Conservation (phyloP, 2,797 vertebrate genomes). For the Phalloptychus januarius region DNA sequence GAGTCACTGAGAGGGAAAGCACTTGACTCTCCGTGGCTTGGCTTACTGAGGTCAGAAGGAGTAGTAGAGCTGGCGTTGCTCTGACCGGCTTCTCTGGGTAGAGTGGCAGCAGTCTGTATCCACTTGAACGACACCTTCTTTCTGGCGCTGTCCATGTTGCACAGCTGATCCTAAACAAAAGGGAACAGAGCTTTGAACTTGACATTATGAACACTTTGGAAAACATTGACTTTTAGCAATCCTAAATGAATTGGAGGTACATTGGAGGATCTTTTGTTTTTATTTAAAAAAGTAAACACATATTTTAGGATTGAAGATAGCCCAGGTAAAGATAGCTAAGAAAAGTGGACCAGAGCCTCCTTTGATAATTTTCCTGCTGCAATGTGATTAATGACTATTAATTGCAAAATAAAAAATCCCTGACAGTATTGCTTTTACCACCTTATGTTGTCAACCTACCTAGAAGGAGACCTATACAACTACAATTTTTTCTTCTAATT, state of each 20-base stretch:
- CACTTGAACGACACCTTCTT: conserved; percentile 58
- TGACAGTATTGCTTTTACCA: not conserved
- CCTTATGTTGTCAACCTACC: not conserved
- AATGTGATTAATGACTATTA: not conserved
- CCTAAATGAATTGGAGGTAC: no score
- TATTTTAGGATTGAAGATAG: not conserved
- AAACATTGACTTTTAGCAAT: not conserved
- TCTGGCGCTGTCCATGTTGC: conserved; percentile 59
- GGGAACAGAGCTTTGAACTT: not conserved
- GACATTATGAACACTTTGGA: not conserved
- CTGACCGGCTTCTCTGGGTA: conserved; percentile 33
- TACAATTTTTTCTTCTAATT: not conserved
- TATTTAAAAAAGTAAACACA: no score
- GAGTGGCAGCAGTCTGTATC: conserved; percentile 26
- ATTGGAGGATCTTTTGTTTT: no score
- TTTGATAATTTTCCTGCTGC: not conserved
- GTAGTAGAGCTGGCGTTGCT: conserved; percentile 19
- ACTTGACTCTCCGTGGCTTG: conserved; percentile 16
- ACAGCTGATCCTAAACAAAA: conserved; percentile 26
- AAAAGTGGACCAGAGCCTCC: not conserved
- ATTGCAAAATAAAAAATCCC: not conserved
- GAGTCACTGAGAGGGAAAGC: conserved; percentile 39
- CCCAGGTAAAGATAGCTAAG: no score
- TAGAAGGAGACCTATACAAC: not conserved
- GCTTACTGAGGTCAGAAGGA: conserved; percentile 27